Evolutionary conservation across 23 tunicate genomes (phyloP), one percentile per base, ranked within the genome.

Genomic region (Halocynthia roretzi): DNA sequence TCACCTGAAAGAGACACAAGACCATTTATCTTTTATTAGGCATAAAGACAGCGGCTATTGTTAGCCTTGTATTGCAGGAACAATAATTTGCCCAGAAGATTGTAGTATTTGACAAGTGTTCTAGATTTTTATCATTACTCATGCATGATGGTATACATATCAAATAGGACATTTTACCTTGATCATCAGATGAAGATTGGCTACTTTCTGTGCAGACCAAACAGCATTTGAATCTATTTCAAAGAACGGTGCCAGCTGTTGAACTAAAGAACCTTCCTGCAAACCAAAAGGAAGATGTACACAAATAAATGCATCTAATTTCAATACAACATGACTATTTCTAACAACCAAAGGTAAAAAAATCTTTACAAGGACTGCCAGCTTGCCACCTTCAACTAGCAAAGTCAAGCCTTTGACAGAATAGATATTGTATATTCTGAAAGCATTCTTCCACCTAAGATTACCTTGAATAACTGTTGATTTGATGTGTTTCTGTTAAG

Each of bases 231-330:
- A 66, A 22, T 82, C 87, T 14, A 92, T 82, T 40, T 94, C 95
- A 82, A 94, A 88, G 53, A 94, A 94, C 7, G 99, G 95, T 61
- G 89, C 81, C 19, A 94, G 56, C 10, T 83, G 80, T 23, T 84
- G 99, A 52, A 94, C 82, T 10, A 94, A 78, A 18, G 99, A 84
- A 17, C 95, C 90, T 88, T 94, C 99, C 83, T 83, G 62, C 7
- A 9, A 83, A 72, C 44, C 44, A 31, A 31, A 31, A 31, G 44
- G 4, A 31, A 31, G 44, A 31, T 4, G 44, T 0, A 31, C 44
- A 31, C 4, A 31, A 31, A 31, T 31, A 31, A 31, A 31, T 31
- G 44, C 44, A 31, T 31, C 1, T 31, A 31, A 4, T 31, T 31
- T 31, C 44, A 31, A 4, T 31, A 0, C 44, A 31, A 31, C 44